Evolutionary conservation across 2,888 invertebrate genomes (phyloP).

Genomic region (Sinhomidia bicolor): DNA sequence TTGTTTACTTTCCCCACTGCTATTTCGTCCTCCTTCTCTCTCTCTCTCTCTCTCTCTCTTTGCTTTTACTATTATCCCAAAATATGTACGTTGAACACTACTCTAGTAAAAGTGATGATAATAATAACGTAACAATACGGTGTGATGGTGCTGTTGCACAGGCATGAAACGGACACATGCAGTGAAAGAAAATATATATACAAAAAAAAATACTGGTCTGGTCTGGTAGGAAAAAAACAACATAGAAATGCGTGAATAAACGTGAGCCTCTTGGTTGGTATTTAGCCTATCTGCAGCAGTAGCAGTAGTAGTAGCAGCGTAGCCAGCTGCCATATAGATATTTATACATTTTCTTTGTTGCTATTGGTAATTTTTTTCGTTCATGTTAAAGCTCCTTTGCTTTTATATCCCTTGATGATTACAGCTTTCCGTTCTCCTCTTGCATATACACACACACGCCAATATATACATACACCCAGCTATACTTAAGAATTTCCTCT

Average conservation of each 20-base stretch:
- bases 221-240: too few relatives aligned
- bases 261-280: constrained; percentile 20
- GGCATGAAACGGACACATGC: background rate
- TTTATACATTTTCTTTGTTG: too few relatives aligned
- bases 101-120: background rate
- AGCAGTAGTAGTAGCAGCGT: too few relatives aligned
- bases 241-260: constrained; percentile 34
- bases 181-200: background rate
- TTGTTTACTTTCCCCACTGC: constrained; percentile 38
- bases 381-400: too few relatives aligned
- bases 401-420: background rate
- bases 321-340: too few relatives aligned
- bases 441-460: too few relatives aligned
- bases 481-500: constrained; percentile 8
- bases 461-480: background rate
- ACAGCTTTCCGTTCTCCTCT: background rate
- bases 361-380: too few relatives aligned
- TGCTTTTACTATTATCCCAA: background rate
- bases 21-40: background rate
- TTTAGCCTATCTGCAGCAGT: too few relatives aligned
- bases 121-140: background rate
- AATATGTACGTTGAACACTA: background rate
- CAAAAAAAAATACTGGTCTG: background rate
- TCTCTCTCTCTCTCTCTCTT: background rate
- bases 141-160: background rate